Evolutionary conservation across 2,113 vertebrate genomes (phyloP).

Genomic region (Ptyas mucosa): DNA sequence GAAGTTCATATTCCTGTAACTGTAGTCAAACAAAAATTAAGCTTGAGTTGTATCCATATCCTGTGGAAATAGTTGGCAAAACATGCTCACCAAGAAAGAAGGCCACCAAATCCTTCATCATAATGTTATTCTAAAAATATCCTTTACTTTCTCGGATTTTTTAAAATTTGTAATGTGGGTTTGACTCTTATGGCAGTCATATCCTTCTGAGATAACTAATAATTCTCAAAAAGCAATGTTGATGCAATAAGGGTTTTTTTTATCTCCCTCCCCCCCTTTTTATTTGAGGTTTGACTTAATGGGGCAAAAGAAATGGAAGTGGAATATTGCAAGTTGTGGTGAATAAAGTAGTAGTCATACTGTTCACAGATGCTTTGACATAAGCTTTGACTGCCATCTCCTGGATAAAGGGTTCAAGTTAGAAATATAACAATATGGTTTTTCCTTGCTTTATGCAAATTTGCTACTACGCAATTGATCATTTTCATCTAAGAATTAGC

Average conservation of each 20-base stretch:
- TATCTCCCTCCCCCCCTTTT: not conserved
- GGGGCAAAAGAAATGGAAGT: not conserved
- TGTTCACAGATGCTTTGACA: not conserved
- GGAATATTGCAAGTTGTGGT: not conserved
- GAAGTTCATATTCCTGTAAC: not conserved
- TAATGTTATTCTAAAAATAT: conserved; percentile 50
- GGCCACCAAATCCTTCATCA: not conserved
- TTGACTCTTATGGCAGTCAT: conserved; percentile 32
- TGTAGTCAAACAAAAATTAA: not conserved
- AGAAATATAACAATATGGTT: not conserved
- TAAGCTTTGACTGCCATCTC: conserved; percentile 29
- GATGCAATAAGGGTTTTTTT: not conserved
- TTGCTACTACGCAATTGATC: not conserved
- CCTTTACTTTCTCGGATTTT: conserved; percentile 41
- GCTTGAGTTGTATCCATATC: not conserved
- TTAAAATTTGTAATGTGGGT: conserved; percentile 41
- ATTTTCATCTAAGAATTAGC: not conserved
- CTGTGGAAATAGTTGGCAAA: not conserved
- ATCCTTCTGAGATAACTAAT: conserved; percentile 18
- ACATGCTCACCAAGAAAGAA: not conserved
- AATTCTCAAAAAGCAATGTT: not conserved
- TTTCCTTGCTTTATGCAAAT: not conserved
- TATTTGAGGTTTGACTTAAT: not conserved
- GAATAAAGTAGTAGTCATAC: not conserved
- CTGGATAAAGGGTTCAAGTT: conserved; percentile 32